Percentiles rank a stretch among this genome's conserved stretches.
Conservation (phyloP, 2,888 invertebrate species). For the Acronicta psi region DNA sequence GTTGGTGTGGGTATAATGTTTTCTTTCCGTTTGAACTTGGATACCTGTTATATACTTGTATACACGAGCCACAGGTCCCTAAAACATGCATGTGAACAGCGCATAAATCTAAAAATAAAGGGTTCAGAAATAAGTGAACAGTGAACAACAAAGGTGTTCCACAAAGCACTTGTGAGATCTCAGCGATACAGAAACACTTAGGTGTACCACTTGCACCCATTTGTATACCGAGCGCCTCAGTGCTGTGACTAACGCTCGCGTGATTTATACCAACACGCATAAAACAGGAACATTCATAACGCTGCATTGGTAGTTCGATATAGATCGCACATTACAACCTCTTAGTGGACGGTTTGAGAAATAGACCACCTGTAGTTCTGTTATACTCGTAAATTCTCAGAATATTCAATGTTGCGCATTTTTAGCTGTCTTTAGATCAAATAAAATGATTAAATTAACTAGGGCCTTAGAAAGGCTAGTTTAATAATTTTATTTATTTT, state of each 20-base stretch:
- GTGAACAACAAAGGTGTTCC: slow-evolving; percentile 5
- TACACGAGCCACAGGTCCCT: not conserved
- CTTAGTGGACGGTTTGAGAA: slow-evolving; percentile 28
- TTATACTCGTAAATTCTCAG: slow-evolving; percentile 17
- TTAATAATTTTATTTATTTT: too few relatives aligned
- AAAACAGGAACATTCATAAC: slow-evolving; percentile 9
- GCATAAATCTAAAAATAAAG: not conserved
- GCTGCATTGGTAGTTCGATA: slow-evolving; percentile 25
- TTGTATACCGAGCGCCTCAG: not conserved
- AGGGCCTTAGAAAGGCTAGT: too few relatives aligned
- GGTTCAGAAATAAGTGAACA: not conserved
- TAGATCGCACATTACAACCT: slow-evolving; percentile 25
- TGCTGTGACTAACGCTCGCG: not conserved
- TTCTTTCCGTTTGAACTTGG: too few relatives aligned
- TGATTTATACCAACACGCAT: not conserved
- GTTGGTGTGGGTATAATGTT: too few relatives aligned
- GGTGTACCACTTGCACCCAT: slow-evolving; percentile 2
- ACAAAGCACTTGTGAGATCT: slow-evolving; percentile 9
- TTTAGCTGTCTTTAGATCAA: not conserved
- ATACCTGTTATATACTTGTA: too few relatives aligned
- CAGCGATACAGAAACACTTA: not conserved
- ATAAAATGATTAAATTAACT: not conserved
- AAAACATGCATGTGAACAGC: not conserved
- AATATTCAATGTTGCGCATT: slow-evolving; percentile 21
- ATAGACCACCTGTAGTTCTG: slow-evolving; percentile 41